A percentile compares a stretch with the other conserved stretches of the same genome.
phyloP scores from a whole-genome alignment of 2,113 vertebrate species.

The Recurvirostra avosetta region DNA sequence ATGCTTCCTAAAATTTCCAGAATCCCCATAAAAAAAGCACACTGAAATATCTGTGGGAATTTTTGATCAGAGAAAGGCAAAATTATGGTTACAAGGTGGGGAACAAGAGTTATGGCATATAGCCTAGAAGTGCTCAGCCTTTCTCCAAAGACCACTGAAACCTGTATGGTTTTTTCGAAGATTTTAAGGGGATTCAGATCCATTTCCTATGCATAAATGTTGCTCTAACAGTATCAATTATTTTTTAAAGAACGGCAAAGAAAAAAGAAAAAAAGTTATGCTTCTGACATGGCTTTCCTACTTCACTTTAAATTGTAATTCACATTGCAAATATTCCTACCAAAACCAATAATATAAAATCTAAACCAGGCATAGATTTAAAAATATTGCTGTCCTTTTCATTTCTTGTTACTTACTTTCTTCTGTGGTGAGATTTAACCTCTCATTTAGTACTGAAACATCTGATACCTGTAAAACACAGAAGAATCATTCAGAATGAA shows the following conservation, averaged over 20 bases:
- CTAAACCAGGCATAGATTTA: neutral
- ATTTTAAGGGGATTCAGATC: neutral
- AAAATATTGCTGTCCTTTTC: neutral
- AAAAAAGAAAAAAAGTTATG: neutral
- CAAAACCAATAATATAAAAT: neutral
- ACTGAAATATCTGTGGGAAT: neutral
- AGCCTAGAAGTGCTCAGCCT: neutral
- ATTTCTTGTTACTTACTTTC: slow-evolving; percentile 68
- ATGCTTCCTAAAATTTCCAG: neutral
- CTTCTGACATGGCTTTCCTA: neutral
- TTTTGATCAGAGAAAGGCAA: neutral
- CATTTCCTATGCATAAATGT: neutral
- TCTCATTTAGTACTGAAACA: neutral
- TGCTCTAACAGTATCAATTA: neutral
- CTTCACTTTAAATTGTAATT: neutral
- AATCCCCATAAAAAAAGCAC: neutral
- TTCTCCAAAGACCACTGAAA: neutral
- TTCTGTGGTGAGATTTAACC: slow-evolving; percentile 64
- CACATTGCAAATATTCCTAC: neutral
- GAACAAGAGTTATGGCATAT: neutral
- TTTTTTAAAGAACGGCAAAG: neutral
- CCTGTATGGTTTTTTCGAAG: neutral
- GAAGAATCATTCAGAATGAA: neutral
- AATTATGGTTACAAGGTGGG: neutral
- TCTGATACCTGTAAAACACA: neutral